These are phyloP conservation scores for Pangasianodon hypophthalmus DNA, from an alignment of 2,113 vertebrate genomes.

Conservation along the genomic window DNA sequence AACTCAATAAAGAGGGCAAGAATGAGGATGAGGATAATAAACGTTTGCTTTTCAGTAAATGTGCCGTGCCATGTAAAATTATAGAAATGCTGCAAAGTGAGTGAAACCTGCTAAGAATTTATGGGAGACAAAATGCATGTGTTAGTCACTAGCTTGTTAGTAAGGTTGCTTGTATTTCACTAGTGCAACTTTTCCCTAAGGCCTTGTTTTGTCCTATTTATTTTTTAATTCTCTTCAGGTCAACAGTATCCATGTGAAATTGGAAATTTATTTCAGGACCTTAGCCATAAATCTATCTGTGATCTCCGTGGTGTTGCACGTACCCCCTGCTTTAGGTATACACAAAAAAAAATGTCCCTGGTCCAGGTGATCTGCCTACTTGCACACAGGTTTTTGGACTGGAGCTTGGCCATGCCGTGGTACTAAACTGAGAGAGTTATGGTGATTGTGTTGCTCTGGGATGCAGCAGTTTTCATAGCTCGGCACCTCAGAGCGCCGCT, in stretches of 20 bases:
- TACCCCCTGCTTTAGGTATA: background rate
- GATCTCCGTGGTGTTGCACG: background rate
- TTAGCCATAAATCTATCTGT: background rate
- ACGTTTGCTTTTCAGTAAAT: background rate
- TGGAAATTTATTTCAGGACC: background rate
- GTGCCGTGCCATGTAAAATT: background rate
- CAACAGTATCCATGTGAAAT: background rate
- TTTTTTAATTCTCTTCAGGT: background rate
- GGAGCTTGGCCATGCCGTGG: slow-evolving; percentile 24
- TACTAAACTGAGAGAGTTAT: slow-evolving; percentile 50
- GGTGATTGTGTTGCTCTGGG: slow-evolving; percentile 46
- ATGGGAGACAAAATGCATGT: background rate
- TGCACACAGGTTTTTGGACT: slow-evolving; percentile 1
- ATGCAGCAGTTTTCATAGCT: slow-evolving; percentile 52
- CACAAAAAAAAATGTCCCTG: background rate
- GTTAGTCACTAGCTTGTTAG: background rate
- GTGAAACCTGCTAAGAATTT: background rate
- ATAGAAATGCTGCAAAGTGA: background rate
- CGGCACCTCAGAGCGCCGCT: slow-evolving; percentile 50
- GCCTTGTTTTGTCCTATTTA: background rate
- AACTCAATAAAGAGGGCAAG: slow-evolving; percentile 44
- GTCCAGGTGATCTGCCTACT: slow-evolving; percentile 7
- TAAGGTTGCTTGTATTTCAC: background rate
- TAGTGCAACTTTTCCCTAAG: background rate
- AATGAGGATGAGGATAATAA: background rate